Conservation (phyloP, 2,797 vertebrate genomes). For the Glossophaga mutica region DNA sequence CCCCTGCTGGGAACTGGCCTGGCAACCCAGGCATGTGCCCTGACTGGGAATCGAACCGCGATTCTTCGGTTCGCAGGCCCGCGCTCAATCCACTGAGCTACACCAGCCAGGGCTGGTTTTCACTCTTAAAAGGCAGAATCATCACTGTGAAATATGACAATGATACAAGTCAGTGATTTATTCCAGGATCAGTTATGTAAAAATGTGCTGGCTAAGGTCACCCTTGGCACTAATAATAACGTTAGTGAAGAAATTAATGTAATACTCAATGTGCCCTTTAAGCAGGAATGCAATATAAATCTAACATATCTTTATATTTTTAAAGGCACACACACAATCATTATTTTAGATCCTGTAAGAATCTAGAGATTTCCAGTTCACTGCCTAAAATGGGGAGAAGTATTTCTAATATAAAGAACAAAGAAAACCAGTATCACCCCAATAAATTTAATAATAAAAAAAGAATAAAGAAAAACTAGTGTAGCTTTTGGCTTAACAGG, state of each 20-base stretch:
- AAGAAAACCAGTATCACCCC: neutral
- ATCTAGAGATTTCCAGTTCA: conserved; percentile 29
- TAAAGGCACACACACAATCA: neutral
- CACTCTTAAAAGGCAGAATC: neutral
- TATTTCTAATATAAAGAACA: conserved; percentile 40
- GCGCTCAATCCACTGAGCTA: no score
- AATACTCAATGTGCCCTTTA: neutral
- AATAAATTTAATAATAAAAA: neutral
- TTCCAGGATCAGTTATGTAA: conserved; percentile 16
- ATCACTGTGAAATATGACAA: neutral
- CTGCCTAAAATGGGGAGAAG: conserved; percentile 34
- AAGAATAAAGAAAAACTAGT: conserved; percentile 19
- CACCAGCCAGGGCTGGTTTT: no score
- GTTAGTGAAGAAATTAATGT: conserved; percentile 29
- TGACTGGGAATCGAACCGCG: no score
- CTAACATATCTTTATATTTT: neutral
- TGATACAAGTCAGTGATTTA: conserved; percentile 10
- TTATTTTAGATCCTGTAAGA: conserved; percentile 7
- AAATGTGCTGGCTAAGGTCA: conserved; percentile 19
- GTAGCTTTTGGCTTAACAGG: neutral
- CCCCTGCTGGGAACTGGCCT: no score
- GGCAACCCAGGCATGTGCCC: no score
- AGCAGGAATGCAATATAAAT: conserved; percentile 7
- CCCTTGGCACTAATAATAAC: neutral
- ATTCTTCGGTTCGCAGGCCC: no score